Evolutionary conservation across 2,113 vertebrate species (phyloP).

Genomic region (Salvelinus namaycush): DNA sequence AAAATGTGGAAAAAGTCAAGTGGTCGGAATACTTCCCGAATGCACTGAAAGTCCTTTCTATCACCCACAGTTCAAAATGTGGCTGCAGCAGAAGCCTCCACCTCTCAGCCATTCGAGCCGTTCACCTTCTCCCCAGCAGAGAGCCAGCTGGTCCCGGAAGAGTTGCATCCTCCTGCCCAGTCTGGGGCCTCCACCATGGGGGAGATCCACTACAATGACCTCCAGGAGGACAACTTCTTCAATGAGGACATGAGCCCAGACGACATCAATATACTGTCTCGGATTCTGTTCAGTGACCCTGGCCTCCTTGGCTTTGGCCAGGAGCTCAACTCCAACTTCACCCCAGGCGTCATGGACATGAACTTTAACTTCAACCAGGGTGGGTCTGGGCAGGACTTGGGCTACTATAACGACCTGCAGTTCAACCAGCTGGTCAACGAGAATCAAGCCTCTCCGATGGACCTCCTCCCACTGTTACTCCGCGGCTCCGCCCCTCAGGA

Average conservation of each 20-base stretch:
- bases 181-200: neutral
- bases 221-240: constrained; percentile 30
- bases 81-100: constrained; percentile 35
- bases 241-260: constrained; percentile 36
- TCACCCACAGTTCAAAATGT: constrained; percentile 39
- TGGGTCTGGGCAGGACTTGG: constrained; percentile 50
- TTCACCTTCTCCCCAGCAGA: constrained; percentile 38
- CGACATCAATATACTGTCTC: neutral
- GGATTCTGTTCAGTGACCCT: constrained; percentile 37
- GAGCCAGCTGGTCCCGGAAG: constrained; percentile 24
- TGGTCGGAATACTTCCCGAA: too few species aligned
- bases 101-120: constrained; percentile 25
- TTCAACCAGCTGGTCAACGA: constrained; percentile 68
- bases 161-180: constrained; percentile 18
- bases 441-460: constrained; percentile 40
- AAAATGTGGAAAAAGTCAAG: too few species aligned
- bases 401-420: constrained; percentile 63
- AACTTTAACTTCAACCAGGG: constrained; percentile 18
- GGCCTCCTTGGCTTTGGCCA: constrained; percentile 14
- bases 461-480: neutral
- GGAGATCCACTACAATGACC: constrained; percentile 35
- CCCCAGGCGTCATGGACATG: constrained; percentile 30
- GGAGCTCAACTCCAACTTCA: neutral
- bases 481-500: constrained; percentile 15
- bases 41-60: neutral